Evolutionary conservation across 2,113 vertebrate species (phyloP), one percentile per base, ranked within the genome.

Genomic region (Danionella cerebrum): DNA sequence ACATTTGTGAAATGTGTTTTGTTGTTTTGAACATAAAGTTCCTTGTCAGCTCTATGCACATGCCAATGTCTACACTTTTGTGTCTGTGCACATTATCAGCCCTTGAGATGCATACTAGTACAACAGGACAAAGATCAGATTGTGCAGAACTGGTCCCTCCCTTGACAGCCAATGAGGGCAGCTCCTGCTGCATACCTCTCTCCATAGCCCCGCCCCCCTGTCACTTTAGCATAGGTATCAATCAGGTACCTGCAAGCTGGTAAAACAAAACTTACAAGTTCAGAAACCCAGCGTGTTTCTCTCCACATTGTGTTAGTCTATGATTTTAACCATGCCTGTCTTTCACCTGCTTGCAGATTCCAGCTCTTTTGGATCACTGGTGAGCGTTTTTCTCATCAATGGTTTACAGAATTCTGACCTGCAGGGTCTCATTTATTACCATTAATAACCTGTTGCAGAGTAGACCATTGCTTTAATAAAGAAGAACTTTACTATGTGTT

Each of bases 331-430:
- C 76, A 94, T 92, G 88, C 91, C 87, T 24, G 85, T 90, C 84
- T 91, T 90, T 78, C 87, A 89, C 67, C 89, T 88, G 71, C 80
- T 97, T 98, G 91, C 94, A 98, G 95, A 96, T 78, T 85, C 88
- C 1, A 86, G 87, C 66, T 90, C 82, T 71, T 72, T 88, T 83
- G 93, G 89, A 84, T 77, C 87, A 0, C 91, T 93, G 93, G 96
- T 97, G 90, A 96, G 94, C 76, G 27, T 72, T 58, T 18, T 11
- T 79, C 82, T 76, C 11, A 25, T 24, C 13, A 24, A 8, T 59
- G 3, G n/a, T 60, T 10, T 31, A n/a, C n/a, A n/a, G n/a, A 24
- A 21, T 16, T 41, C 13, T 25, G 13, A 10, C 29, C 18, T n/a
- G 10, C n/a, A 29, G 57, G 24, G n/a, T 10, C 24, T 60, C 11